Percentiles rank a stretch among this genome's conserved stretches.
phyloP scores from a whole-genome alignment of 1,140 invertebrate genomes.

The Bombus difficillimus region DNA sequence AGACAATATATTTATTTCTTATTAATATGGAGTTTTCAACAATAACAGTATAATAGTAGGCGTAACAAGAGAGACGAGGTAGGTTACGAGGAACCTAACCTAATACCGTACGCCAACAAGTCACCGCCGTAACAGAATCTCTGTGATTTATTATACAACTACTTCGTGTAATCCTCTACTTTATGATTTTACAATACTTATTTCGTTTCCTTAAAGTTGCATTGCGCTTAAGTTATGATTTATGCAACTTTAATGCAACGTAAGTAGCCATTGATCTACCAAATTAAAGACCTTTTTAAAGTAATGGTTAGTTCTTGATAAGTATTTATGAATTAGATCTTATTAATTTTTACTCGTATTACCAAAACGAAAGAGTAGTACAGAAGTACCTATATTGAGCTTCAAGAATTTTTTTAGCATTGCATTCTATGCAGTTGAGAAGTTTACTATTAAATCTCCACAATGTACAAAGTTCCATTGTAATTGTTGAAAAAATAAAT shows the following conservation, averaged over 20 bases:
- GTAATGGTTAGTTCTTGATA: background rate
- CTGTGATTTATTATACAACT: constrained; percentile 26
- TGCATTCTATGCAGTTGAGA: constrained; percentile 20
- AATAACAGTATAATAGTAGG: constrained; percentile 83
- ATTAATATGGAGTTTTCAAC: constrained; percentile 82
- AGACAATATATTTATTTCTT: constrained; percentile 83
- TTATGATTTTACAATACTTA: constrained; percentile 24
- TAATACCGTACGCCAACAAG: constrained; percentile 81
- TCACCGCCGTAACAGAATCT: constrained; percentile 72
- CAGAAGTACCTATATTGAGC: background rate
- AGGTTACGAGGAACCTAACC: constrained; percentile 80
- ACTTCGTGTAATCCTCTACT: background rate
- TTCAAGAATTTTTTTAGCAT: background rate
- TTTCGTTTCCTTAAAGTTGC: constrained; percentile 38
- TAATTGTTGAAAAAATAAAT: constrained; percentile 36
- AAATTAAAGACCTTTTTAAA: background rate
- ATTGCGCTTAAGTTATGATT: too few species aligned
- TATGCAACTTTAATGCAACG: constrained; percentile 26
- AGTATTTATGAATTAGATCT: background rate
- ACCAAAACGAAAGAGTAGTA: background rate
- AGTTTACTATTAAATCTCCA: background rate
- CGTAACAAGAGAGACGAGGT: constrained; percentile 82
- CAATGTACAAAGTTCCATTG: constrained; percentile 5
- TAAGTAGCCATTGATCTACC: background rate
- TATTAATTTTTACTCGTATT: background rate